Evolutionary conservation across 1,140 invertebrate species (phyloP), one percentile per base, ranked within the genome.

Genomic region (Ostrea denselamellosa): DNA sequence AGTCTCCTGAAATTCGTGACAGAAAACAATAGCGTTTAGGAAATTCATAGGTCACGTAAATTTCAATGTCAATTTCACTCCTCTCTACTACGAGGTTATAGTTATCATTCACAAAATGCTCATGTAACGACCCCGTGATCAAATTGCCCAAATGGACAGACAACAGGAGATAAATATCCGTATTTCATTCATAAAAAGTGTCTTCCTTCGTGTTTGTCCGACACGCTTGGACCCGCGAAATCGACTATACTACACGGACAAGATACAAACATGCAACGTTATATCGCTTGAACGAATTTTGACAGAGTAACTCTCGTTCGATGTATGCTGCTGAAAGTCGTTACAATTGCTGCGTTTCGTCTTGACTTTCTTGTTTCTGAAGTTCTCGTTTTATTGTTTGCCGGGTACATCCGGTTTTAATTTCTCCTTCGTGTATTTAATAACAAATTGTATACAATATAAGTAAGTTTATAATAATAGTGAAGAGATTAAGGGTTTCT

Each of bases 81-180:
- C 28, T 34, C 68, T 77, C 28, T 34, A 77, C 68, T 77, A 77
- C 68, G 28, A 77, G 25, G 68, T 25, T 25, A 77, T 34, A 77
- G 68, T 77, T 77, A 28, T 77, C 68, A 77, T 77, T 77, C 68
- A 77, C 25, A 77, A 77, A 77, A 77, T 77, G 28, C 68, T 77
- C 68, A 28, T 77, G 68, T 77, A 77, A 77, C 68, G 28, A 28
- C 28, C 68, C 68, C 68, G 68, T 77, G 68, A 77, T 77, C 68
- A 77, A 77, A 77, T 77, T 77, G 68, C 68, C 25, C 22, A 77
- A 77, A 77, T 77, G 28, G 68, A 77, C 68, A 77, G 68, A 77
- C 68, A 77, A 77, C 68, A 77, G 68, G 68, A 22, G 68, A 77
- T 77, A 77, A 77, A 77, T 77, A 77, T 77, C 28, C 68, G 22